Evolutionary conservation across 2,888 invertebrate species (phyloP), one percentile per base, ranked within the genome.

Genomic region (Cyrtodaria siliqua): DNA sequence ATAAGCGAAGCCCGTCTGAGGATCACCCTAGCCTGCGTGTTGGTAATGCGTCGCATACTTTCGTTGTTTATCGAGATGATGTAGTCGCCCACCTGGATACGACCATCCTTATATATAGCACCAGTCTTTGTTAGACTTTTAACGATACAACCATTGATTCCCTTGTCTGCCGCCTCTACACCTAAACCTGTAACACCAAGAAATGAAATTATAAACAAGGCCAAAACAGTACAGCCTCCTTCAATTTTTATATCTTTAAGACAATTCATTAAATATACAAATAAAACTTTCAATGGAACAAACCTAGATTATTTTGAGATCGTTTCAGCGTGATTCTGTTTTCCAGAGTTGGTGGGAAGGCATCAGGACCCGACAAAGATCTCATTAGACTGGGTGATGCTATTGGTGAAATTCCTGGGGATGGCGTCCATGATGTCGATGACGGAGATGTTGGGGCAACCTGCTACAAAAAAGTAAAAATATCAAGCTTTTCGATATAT

Each of bases 61-160:
- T 95, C 95, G 86, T 94, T 94, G 91, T 95, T 95, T 68, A 95
- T 92, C 50, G 94, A 92, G 20, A 94, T 93, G 78, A 95, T 91
- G 86, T 94, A 94, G 89, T 95, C 95, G 1, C 95, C 95, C 3
- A 93, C 93, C 73, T 93, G 93, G 59, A 95, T 92, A 56, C 94
- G 93, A 14, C 95, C 95, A 91, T 95, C 95, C 78, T 93, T 91
- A 63, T 93, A 93, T n/a, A 95, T 92, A 16, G 95, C 94, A 63
- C 95, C 94, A 67, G 92, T 93, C 44, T 93, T 91, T 12, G 92
- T 91, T n/a, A 95, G 92, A 47, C 92, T 90, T 76, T 93, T 94
- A 23, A 95, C 93, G 9, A 94, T 87, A 85, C 94, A 94, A 18
- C 95, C 95, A 90, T 95, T 95, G 55, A 94, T 92, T 2, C 94